Base-by-base conservation (phyloP, 1,140 invertebrate species). In the Solenopsis invicta region DNA sequence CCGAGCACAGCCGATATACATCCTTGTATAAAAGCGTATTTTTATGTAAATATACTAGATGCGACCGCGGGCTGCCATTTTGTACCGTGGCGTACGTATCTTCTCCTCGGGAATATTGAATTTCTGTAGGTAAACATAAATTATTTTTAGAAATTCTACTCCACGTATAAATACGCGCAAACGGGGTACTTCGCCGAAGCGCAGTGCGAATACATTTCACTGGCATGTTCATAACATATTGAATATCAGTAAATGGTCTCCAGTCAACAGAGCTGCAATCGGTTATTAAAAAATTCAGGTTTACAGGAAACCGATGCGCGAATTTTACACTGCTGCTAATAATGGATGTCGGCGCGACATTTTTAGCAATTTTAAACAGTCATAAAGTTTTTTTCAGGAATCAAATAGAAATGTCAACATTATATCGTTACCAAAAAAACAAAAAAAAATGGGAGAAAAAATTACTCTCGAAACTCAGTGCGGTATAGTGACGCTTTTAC, bases 111-210 rank as follows among this genome's bases (percentile, higher is more conserved):
- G 59, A 84, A 84, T 84, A 84, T 84, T 84, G 80, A 72, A 84
- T 84, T 84, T 84, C 80, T 61, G 54, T 84, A 84, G 69, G 80
- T 84, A 84, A 84, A 84, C 80, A 84, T 84, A 84, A 84, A 84
- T 84, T 84, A 84, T 84, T 84, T 84, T 84, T 84, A 84, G 80
- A 84, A 84, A 84, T 84, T 75, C 80, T 84, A 84, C 80, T 84
- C 80, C 69, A 45, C 80, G 80, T 84, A 84, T 84, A 84, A 84
- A 84, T 71, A 84, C 69, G 80, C 54, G 80, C 80, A 82, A 82
- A 82, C 80, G 80, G 67, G 67, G 54, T 41, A 84, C 45, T 84
- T 54, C 54, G 80, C 18, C 80, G 78, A 71, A 69, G 77, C 77
- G n/a, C 77, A 71, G 37, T 54, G 41, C 69, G 80, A 84, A 84